Evolutionary conservation across 2,888 invertebrate genomes (phyloP).

Genomic region (Drosophila vallismaia): DNA sequence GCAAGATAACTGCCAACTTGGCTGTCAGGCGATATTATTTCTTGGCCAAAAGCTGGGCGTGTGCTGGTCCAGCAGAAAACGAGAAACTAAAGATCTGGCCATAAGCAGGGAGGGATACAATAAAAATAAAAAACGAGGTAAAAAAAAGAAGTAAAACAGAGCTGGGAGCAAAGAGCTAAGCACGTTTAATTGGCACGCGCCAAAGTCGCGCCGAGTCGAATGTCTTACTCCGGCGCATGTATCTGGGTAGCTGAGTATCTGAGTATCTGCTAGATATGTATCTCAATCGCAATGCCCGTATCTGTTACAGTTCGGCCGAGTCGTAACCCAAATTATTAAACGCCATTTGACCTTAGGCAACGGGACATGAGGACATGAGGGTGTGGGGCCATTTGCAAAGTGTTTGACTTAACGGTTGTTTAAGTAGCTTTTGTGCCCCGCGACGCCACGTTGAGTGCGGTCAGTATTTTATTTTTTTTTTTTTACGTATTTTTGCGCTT

Average conservation of each 20-base stretch:
- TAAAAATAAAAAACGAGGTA: too few species aligned
- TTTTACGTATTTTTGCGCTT: conserved; percentile 26
- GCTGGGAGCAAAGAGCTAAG: conserved; percentile 37
- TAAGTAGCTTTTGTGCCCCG: conserved; percentile 54
- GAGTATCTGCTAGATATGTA: conserved; percentile 64
- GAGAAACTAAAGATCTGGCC: conserved; percentile 11
- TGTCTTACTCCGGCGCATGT: conserved; percentile 57
- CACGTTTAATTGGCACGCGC: conserved; percentile 76
- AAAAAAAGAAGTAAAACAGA: conserved; percentile 18
- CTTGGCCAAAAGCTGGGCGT: conserved; percentile 42
- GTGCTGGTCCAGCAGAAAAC: conserved; percentile 25
- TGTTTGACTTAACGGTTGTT: conserved; percentile 64
- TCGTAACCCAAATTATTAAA: conserved; percentile 75
- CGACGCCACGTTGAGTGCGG: conserved; percentile 54
- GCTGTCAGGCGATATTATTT: conserved; percentile 47
- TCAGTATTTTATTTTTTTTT: conserved; percentile 45
- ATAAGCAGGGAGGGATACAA: conserved; percentile 27
- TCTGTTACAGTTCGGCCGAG: conserved; percentile 29
- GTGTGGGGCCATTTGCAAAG: conserved; percentile 55
- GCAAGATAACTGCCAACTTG: conserved; percentile 33
- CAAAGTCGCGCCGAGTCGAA: conserved; percentile 58
- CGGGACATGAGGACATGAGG: conserved; percentile 15
- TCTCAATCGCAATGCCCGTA: conserved; percentile 42
- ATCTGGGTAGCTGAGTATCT: conserved; percentile 26
- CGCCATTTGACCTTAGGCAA: conserved; percentile 77